phyloP scores from a whole-genome alignment of 2,797 vertebrate species.

The Sylvia borin region DNA sequence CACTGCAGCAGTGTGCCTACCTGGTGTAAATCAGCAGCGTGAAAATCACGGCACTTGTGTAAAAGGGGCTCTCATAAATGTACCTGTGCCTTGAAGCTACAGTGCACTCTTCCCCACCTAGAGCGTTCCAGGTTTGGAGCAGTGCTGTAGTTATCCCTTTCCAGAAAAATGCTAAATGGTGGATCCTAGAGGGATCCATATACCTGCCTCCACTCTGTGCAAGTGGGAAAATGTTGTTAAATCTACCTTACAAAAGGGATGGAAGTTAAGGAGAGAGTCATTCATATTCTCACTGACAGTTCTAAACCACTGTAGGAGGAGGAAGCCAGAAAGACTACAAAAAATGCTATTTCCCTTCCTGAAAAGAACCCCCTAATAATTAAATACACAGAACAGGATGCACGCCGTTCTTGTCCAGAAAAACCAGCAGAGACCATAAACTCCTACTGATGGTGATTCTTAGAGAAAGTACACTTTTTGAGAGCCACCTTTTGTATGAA shows the following conservation, averaged over 20 bases:
- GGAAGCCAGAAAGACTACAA: background rate
- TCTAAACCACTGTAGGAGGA: background rate
- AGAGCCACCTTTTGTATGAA: background rate
- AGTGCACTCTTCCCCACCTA: background rate
- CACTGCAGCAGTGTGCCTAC: background rate
- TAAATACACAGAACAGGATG: background rate
- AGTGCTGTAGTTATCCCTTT: background rate
- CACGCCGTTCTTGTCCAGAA: background rate
- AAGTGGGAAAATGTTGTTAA: background rate
- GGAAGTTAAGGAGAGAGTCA: background rate
- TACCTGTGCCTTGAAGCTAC: background rate
- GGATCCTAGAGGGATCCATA: background rate
- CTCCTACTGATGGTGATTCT: background rate
- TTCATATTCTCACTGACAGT: background rate
- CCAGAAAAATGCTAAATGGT: background rate
- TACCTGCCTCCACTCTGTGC: background rate
- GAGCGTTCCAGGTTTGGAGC: background rate
- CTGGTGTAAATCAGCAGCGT: background rate
- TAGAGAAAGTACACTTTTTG: background rate
- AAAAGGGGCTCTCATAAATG: background rate
- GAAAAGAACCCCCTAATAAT: background rate
- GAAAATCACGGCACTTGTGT: background rate
- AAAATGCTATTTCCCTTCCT: background rate
- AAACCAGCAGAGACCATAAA: background rate
- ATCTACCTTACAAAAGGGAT: background rate